Evolutionary conservation across 2,888 invertebrate genomes (phyloP), one percentile per base, ranked within the genome.

Genomic region (Oscheius myriophilus): DNA sequence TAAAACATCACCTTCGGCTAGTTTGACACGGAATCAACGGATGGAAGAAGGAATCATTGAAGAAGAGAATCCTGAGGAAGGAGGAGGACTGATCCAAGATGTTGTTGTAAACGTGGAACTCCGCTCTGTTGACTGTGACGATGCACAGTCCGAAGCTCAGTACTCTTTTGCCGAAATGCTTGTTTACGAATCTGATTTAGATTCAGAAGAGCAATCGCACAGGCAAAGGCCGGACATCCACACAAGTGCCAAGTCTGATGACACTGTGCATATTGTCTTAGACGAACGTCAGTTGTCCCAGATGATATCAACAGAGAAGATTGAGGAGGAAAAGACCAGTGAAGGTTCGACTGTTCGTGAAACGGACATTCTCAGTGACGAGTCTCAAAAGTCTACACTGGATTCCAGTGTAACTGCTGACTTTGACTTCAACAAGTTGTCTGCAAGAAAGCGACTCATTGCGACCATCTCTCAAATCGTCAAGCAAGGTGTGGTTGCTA

Each of bases 341-440:
- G 9, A 62, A 64, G 21, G 70, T 66, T 23, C 66, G 65, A 14
- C 70, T 69, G 67, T 76, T 6, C 53, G 73, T 52, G 82, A 84
- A 62, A 84, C 84, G 0, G 82, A 82, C 45, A 84, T 84, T 67
- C 54, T 83, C 21, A 77, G 74, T 16, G 80, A 80, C 52, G 76
- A 73, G 26, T 74, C 75, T 3, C 59, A 69, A 18, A 70, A 23
- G n/a, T 39, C 55, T 12, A 52, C 55, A 14, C 7, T 42, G 4
- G 61, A 67, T 25, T 18, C 11, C 7, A n/a, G 42, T 0, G 25
- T 61, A 14, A 39, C 18, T 16, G 58, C 18, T 2, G 21, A 62
- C 25, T 59, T 65, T 57, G 64, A 49, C 18, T 67, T 67, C 43
- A 14, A 39, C 1, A 23, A 25, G 18, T 3, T 57, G 16, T 26